Conservation (phyloP, 2,797 vertebrate species). For the Rhinichthys osculus region DNA sequence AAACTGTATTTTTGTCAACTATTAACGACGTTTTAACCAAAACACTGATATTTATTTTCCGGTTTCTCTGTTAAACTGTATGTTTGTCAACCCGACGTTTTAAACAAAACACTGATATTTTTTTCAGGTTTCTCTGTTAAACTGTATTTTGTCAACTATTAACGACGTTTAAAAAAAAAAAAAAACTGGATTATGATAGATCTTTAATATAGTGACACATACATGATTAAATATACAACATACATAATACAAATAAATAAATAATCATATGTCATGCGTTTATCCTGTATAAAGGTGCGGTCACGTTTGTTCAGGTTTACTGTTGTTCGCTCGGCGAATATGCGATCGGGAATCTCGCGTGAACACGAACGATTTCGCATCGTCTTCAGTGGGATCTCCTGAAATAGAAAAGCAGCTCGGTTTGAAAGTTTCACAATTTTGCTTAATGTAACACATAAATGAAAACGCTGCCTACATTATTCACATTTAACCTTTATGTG, state of each 20-base stretch:
- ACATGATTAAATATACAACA: neutral
- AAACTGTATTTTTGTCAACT: too few species aligned
- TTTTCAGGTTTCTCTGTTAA: too few species aligned
- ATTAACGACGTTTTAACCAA: too few species aligned
- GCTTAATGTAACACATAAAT: too few species aligned
- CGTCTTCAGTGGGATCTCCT: neutral
- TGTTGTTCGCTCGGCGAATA: neutral
- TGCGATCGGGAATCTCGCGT: neutral
- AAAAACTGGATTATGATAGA: neutral
- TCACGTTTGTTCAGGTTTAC: neutral
- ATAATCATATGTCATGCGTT: neutral
- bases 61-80: too few species aligned
- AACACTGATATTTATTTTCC: too few species aligned
- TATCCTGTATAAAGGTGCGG: neutral
- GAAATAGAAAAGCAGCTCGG: too few species aligned
- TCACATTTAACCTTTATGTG: neutral
- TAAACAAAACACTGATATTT: too few species aligned
- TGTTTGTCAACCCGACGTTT: too few species aligned
- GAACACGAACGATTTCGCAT: neutral
- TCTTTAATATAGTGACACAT: neutral
- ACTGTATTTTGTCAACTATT: too few species aligned
- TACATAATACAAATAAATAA: neutral
- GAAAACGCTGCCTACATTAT: neutral
- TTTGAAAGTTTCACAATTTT: too few species aligned
- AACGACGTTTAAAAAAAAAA: too few species aligned